Base-by-base conservation (phyloP, 2,113 vertebrate genomes). In the Grantiella picta region DNA sequence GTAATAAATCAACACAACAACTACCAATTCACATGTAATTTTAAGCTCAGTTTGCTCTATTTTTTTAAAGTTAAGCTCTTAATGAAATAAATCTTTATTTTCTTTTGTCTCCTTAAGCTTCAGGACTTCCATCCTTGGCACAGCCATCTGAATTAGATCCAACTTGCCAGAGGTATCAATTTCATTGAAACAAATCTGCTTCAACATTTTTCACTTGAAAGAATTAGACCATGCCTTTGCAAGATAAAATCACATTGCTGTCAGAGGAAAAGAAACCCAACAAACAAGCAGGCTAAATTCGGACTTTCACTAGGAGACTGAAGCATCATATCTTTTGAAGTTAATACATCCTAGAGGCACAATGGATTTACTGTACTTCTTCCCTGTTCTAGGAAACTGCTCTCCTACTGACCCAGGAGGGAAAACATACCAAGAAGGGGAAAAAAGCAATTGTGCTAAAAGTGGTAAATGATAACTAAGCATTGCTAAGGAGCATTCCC, bases 341-440 rank as follows among this genome's bases (percentile, higher is more conserved):
- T 82, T 70, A 90, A 65, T 73, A 73, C 4, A 5, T 90, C 87
- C 91, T 80, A 82, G 60, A 94, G 84, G 84, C 91, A 95, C 93
- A 94, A 90, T 70, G 75, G 78, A 91, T 95, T 95, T 94, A 96
- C 70, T 97, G 94, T 97, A 69, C 94, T 93, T 70, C 79, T 68
- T 52, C 27, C 9, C 52, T 9, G 1, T 57, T 76, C 61, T 87
- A 86, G 82, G 65, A 91, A 92, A 76, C 22, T 44, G 63, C 35
- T 95, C 73, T 89, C 42, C 63, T 79, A 60, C 78, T 86, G 84
- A 92, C 47, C 50, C 54, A 65, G 54, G 29, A 91, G 29, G 79
- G 72, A 92, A 93, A 95, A 31, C 25, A 76, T 33, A 64, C 5
- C 19, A 56, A 54, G 1, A 61, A 73, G 12, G 17, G 27, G 15